Percentiles rank a stretch among this genome's conserved stretches.
Conservation (phyloP, 1,140 invertebrate genomes). For the Carposina sasakii region DNA sequence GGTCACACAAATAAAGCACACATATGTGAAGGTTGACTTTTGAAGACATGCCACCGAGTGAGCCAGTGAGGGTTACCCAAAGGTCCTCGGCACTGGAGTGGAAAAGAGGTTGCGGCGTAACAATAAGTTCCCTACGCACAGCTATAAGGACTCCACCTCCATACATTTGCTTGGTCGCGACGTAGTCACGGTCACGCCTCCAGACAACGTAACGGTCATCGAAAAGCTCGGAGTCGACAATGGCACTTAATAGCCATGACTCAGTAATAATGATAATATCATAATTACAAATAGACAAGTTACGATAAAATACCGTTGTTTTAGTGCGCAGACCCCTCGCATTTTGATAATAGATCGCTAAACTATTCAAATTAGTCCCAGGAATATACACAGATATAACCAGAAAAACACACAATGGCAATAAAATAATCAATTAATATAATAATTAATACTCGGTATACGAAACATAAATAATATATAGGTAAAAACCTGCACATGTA, state of each 20-base stretch:
- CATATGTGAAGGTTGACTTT: background rate
- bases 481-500: too few species aligned
- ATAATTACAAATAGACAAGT: background rate
- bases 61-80: background rate
- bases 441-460: too few species aligned
- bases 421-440: too few species aligned
- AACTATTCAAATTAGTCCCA: too few species aligned
- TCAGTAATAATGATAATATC: slow-evolving; percentile 4
- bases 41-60: background rate
- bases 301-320: background rate
- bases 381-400: too few species aligned
- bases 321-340: background rate
- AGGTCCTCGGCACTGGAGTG: background rate
- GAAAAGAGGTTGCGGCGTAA: background rate
- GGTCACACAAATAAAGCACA: background rate
- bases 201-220: background rate
- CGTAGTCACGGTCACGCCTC: slow-evolving; percentile 8
- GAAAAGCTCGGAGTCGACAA: slow-evolving; percentile 1
- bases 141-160: slow-evolving; percentile 7
- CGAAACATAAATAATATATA: too few species aligned
- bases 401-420: too few species aligned
- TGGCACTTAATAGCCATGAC: slow-evolving; percentile 3
- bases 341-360: background rate
- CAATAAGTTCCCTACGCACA: background rate
- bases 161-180: background rate